Percentiles rank a stretch among this genome's conserved stretches.
Conservation (phyloP, 1,140 invertebrate species). For the Rhagoletis zephyria region DNA sequence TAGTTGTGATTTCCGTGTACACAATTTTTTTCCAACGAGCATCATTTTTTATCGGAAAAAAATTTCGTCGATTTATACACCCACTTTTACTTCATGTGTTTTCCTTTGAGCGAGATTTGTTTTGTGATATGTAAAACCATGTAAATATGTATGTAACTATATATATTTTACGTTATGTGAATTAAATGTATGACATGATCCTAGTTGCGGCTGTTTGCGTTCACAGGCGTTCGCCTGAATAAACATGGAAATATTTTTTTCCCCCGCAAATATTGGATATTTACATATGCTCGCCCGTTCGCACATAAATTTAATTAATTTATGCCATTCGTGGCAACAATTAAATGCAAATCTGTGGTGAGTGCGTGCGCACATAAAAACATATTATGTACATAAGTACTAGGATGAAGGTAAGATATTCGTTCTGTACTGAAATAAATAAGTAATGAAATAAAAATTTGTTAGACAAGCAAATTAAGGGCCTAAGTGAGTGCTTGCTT, state of each 20-base stretch:
- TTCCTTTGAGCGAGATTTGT: neutral
- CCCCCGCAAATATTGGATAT: neutral
- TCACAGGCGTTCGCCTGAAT: neutral
- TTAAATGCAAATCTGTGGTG: slow-evolving; percentile 71
- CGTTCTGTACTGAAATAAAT: too few species aligned
- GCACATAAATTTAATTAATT: slow-evolving; percentile 52
- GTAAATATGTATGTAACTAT: too few species aligned
- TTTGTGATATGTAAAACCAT: slow-evolving; percentile 1
- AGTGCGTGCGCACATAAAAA: slow-evolving; percentile 63
- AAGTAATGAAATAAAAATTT: too few species aligned
- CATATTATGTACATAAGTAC: neutral
- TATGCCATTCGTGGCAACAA: slow-evolving; percentile 56
- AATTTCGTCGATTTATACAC: neutral
- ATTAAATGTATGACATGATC: neutral
- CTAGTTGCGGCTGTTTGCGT: neutral
- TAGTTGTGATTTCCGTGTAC: slow-evolving; percentile 5
- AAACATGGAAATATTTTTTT: neutral
- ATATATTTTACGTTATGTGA: neutral
- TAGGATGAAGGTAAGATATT: too few species aligned
- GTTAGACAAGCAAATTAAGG: too few species aligned
- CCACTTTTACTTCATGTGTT: neutral
- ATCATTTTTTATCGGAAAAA: neutral
- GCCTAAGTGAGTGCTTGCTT: too few species aligned
- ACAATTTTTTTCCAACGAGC: neutral
- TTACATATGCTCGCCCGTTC: neutral